Percentiles rank a stretch among this genome's conserved stretches.
Conservation (phyloP, 2,113 vertebrate species). For the Gymnobelideus leadbeateri region DNA sequence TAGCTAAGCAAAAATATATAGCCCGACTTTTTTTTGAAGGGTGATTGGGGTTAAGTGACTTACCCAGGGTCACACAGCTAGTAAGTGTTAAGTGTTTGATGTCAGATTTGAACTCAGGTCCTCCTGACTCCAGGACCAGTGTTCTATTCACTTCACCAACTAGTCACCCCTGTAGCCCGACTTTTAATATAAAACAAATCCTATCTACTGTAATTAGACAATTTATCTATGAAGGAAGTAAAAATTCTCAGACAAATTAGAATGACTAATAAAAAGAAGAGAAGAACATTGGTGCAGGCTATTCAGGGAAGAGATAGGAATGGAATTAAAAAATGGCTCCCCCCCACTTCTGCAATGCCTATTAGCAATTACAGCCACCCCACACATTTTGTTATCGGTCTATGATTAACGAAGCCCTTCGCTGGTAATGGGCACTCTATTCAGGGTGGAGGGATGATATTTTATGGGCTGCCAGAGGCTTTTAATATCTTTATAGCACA, state of each 20-base stretch:
- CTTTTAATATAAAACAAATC: constrained; percentile 57
- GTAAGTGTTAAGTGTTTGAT: too few species aligned
- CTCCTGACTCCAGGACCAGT: too few species aligned
- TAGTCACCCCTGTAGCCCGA: not conserved
- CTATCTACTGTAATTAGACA: constrained; percentile 70
- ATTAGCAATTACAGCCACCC: constrained; percentile 76
- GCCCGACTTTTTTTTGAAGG: not conserved
- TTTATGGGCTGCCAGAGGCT: constrained; percentile 80
- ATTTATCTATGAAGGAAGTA: constrained; percentile 63
- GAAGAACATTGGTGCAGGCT: constrained; percentile 54
- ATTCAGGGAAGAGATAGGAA: constrained; percentile 39
- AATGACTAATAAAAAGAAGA: constrained; percentile 64
- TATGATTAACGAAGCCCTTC: constrained; percentile 79
- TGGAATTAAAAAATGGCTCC: constrained; percentile 58
- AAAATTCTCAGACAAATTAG: constrained; percentile 71
- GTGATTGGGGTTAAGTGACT: too few species aligned
- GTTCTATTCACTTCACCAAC: too few species aligned
- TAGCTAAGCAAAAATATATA: constrained; percentile 50
- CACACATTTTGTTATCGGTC: constrained; percentile 68
- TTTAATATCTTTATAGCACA: constrained; percentile 84
- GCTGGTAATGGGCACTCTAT: constrained; percentile 79
- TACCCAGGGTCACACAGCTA: too few species aligned
- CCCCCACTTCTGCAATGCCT: constrained; percentile 41
- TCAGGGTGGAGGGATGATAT: constrained; percentile 78
- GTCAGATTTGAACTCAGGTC: too few species aligned